Evolutionary conservation across 2,113 vertebrate genomes (phyloP).

Genomic region (Bos javanicus): DNA sequence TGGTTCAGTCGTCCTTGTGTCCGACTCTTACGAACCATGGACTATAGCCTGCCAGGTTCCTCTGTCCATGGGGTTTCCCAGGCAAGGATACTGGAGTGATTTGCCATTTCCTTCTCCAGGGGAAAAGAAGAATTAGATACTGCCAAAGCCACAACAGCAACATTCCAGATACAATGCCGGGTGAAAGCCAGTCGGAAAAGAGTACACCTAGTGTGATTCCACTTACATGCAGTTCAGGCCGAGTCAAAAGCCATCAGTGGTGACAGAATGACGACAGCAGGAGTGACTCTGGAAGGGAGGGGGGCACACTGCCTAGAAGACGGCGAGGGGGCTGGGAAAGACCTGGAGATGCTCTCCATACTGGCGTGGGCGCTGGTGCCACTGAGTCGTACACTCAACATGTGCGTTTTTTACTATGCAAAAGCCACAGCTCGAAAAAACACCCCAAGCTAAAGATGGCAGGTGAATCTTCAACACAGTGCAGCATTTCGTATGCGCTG

Average conservation of each 20-base stretch:
- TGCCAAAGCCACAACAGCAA: background rate
- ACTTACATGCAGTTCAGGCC: background rate
- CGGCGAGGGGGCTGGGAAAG: background rate
- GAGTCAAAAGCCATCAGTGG: background rate
- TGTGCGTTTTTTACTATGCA: background rate
- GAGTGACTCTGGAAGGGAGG: background rate
- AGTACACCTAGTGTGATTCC: background rate
- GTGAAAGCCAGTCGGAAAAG: background rate
- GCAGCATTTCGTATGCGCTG: background rate
- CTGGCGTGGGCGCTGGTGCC: background rate
- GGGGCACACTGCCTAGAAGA: background rate
- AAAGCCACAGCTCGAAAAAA: background rate
- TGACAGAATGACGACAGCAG: background rate
- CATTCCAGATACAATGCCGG: background rate
- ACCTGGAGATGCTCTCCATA: background rate
- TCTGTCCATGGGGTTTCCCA: background rate
- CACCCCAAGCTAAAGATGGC: background rate
- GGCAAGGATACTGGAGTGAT: background rate
- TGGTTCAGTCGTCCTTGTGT: accelerated
- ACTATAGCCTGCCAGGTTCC: accelerated
- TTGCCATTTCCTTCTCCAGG: background rate
- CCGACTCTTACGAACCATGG: background rate
- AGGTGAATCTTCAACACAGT: background rate
- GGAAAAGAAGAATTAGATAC: background rate
- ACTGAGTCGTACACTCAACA: background rate